phyloP scores from a whole-genome alignment of 2,888 invertebrate genomes.

The Drosophila robusta region DNA sequence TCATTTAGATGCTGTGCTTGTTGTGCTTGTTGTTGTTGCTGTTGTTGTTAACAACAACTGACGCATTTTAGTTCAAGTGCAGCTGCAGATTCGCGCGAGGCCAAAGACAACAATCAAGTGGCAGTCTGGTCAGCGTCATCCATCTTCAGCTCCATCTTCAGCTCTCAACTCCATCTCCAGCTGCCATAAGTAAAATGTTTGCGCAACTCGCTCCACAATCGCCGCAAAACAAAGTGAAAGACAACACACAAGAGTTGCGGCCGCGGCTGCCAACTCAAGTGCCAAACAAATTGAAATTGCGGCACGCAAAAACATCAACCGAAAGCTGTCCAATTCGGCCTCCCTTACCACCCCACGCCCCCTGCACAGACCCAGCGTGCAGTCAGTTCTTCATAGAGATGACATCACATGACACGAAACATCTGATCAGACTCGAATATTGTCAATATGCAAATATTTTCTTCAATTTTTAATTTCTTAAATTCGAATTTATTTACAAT shows the following conservation, averaged over 20 bases:
- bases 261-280: slow-evolving; percentile 52
- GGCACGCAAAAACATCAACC: slow-evolving; percentile 75
- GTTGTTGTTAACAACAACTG: slow-evolving; percentile 40
- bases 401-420: too few species aligned
- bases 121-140: slow-evolving; percentile 39
- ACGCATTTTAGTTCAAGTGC: slow-evolving; percentile 80
- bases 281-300: slow-evolving; percentile 78
- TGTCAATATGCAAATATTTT: too few species aligned
- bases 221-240: slow-evolving; percentile 63
- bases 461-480: too few species aligned
- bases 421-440: too few species aligned
- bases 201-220: slow-evolving; percentile 69
- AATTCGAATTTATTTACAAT: too few species aligned
- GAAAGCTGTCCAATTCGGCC: slow-evolving; percentile 36
- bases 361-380: neutral
- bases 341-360: neutral
- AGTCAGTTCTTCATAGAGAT: slow-evolving; percentile 16
- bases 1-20: slow-evolving; percentile 60
- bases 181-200: slow-evolving; percentile 73
- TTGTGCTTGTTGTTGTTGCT: slow-evolving; percentile 9
- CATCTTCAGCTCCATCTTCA: slow-evolving; percentile 15
- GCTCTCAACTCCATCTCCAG: neutral
- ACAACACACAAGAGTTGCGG: slow-evolving; percentile 36
- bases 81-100: slow-evolving; percentile 61
- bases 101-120: slow-evolving; percentile 57